A percentile compares a stretch with the other conserved stretches of the same genome.
phyloP scores from a whole-genome alignment of 2,888 invertebrate species.

The Stenotaenia linearis region DNA sequence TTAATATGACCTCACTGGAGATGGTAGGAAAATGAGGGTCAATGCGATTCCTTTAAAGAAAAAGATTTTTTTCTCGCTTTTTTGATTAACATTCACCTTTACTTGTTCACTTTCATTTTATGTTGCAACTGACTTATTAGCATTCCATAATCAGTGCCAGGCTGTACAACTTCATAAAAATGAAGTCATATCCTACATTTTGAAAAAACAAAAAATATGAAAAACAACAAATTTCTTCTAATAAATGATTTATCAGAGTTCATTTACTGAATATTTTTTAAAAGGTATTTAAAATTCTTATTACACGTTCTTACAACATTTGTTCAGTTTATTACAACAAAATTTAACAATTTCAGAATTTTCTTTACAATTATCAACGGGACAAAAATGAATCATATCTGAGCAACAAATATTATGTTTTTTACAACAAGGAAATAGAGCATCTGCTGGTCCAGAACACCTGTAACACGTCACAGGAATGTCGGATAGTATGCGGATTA shows the following conservation, averaged over 20 bases:
- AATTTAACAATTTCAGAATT: background rate
- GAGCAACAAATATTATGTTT: constrained; percentile 17
- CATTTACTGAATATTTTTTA: too few relatives aligned
- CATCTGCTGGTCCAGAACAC: background rate
- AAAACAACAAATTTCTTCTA: too few relatives aligned
- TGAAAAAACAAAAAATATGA: too few relatives aligned
- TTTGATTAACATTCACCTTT: background rate
- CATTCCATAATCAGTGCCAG: too few relatives aligned
- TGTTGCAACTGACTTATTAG: too few relatives aligned
- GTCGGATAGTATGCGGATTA: background rate
- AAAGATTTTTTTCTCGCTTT: background rate
- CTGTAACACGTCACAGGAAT: constrained; percentile 24
- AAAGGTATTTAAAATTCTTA: background rate
- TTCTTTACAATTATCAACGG: constrained; percentile 21
- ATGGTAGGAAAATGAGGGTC: background rate
- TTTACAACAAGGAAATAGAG: constrained; percentile 2
- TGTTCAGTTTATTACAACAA: constrained; percentile 10
- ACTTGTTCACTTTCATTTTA: too few relatives aligned
- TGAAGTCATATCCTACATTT: too few relatives aligned
- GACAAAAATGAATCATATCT: background rate
- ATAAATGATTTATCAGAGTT: too few relatives aligned
- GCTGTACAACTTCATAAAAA: too few relatives aligned
- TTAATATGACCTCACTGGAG: background rate
- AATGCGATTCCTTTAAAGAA: background rate
- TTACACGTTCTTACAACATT: background rate